Evolutionary conservation across 2,888 invertebrate genomes (phyloP), one percentile per base, ranked within the genome.

Genomic region (Drosophila leonis): DNA sequence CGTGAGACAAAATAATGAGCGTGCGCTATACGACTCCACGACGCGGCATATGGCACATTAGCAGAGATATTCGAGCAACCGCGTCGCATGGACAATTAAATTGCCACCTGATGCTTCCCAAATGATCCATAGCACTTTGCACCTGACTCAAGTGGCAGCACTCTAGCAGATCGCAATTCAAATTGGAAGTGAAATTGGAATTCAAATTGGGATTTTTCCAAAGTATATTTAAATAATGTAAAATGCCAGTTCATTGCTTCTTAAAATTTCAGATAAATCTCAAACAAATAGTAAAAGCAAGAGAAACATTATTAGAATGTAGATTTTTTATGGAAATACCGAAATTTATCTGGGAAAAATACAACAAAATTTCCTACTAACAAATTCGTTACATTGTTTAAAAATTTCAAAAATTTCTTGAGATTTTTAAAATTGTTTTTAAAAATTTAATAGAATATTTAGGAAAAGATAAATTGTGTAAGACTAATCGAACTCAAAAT

Each of bases 1-100:
- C 80, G 62, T 65, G 76, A 68, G 85, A 61, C 84, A 72, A 82
- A 80, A 80, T 83, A 83, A 87, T 83, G 85, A 80, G 69, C 59
- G 61, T 78, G 78, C 74, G 82, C 74, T 74, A 76, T 80, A 65
- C 68, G 71, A 64, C 65, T 68, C 82, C 67, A 65, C 37, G 54
- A 54, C 68, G 70, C 5, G 18, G 18, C 88, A 83, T 83, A 82
- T 87, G 83, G 70, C 79, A 73, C 68, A 76, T 65, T 72, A 78
- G 44, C 65, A 37, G 44, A 74, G 63, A 74, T 51, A 78, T 70
- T 78, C 46, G 62, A 65, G 62, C 41, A 37, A 51, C 33, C 52
- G 37, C 44, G 33, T 61, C 18, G 49, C 60, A 65, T 37, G 48
- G 61, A n/a, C 77, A 78, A 75, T 77, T 77, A 75, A 65, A 64